Conservation (phyloP, 2,888 invertebrate genomes). For the Mongoloraphidia duomilia region DNA sequence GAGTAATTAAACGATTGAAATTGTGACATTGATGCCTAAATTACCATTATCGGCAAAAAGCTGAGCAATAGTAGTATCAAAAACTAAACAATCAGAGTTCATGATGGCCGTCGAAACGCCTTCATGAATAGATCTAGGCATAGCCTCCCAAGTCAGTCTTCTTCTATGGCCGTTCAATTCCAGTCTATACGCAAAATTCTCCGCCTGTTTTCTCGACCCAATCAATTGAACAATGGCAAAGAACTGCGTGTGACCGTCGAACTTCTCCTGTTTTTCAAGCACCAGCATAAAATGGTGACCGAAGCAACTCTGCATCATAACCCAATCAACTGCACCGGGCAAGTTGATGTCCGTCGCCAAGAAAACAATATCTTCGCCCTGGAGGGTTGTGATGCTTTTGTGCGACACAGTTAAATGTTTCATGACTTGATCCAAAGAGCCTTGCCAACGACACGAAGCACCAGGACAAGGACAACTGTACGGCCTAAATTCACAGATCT, state of each 20-base stretch:
- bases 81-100: conserved; percentile 96
- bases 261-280: conserved; percentile 95
- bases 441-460: conserved; percentile 98
- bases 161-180: conserved; percentile 92
- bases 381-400: conserved; percentile 95
- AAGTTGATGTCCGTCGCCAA: conserved; percentile 98
- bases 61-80: conserved; percentile 96
- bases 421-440: conserved; percentile 96
- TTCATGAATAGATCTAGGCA: conserved; percentile 96
- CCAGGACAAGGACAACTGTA: conserved; percentile 99
- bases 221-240: conserved; percentile 98
- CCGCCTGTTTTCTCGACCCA: conserved; percentile 96
- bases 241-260: conserved; percentile 90
- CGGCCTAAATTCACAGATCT: conserved; percentile 94
- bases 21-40: conserved; percentile 98
- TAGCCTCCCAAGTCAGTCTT: conserved; percentile 96
- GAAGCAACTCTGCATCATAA: conserved; percentile 99
- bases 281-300: conserved; percentile 99
- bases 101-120: conserved; percentile 95
- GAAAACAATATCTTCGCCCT: conserved; percentile 98
- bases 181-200: conserved; percentile 92
- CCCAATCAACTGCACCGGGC: conserved; percentile 98
- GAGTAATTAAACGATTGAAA: conserved; percentile 62
- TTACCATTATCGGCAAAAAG: conserved; percentile 98
- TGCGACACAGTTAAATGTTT: conserved; percentile 93